Evolutionary conservation across 2,113 vertebrate species (phyloP), one percentile per base, ranked within the genome.

Genomic region (Sminthopsis crassicaudata): DNA sequence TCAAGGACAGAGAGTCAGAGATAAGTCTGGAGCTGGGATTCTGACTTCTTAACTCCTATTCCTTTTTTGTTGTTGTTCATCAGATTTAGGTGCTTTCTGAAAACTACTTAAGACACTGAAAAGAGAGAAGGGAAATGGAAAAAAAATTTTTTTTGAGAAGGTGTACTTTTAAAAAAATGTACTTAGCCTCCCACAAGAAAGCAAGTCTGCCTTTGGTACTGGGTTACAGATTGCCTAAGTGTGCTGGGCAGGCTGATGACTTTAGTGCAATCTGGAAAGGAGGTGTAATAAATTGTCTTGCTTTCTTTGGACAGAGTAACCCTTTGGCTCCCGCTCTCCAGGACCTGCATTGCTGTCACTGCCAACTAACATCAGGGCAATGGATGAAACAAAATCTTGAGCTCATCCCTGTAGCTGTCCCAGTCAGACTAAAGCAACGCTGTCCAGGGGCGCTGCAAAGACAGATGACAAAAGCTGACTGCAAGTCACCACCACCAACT

Each of bases 81-180:
- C 67, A 42, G 67, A 84, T 42, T n/a, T 84, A n/a, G 36, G 46
- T 11, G 46, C 50, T 90, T 94, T 91, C 89, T 91, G 76, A 95
- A 46, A 46, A 27, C 91, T 46, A 67, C 57, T 88, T 36, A 60
- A 2, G 14, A 51, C 91, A 89, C 51, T 51, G 93, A 88, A 93
- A 95, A 52, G 53, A 93, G 90, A 84, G 60, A 36, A 42, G 89
- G 57, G 53, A 26, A 42, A 57, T 42, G 52, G 51, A 91, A 95
- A 96, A 93, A 91, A 23, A 36, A 89, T 94, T 93, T 90, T 30
- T 92, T 94, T 50, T 46, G 92, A 36, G 54, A 91, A 95, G 22
- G 55, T 19, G 16, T 88, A 53, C 90, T 95, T 95, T 95, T 6
- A 84, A 84, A n/a, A 76, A 76, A 76, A n/a, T 84, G 67, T 42